phyloP scores from a whole-genome alignment of 2,113 vertebrate species.

The Ascaphus truei region DNA sequence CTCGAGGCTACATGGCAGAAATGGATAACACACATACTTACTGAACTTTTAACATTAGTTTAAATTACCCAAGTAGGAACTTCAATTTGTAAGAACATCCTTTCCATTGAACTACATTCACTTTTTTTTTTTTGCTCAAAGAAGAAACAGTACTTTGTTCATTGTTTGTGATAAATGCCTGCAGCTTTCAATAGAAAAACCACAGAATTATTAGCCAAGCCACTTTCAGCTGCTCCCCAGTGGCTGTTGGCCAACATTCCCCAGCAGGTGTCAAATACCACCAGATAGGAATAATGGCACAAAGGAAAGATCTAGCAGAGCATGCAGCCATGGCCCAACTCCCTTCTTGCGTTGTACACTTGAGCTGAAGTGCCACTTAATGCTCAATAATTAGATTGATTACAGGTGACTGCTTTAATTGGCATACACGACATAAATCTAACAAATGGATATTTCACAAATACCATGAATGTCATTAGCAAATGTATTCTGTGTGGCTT shows the following conservation, averaged over 20 bases:
- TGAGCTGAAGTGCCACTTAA: not conserved
- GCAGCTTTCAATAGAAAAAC: conserved; percentile 35
- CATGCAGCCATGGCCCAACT: fast-evolving
- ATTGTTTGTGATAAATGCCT: conserved; percentile 11
- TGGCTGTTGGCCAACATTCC: conserved; percentile 50
- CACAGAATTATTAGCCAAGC: conserved; percentile 39
- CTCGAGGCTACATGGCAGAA: conserved; percentile 10
- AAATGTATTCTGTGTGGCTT: too few relatives aligned
- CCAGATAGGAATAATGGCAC: conserved; percentile 48
- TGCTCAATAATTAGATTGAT: too few relatives aligned
- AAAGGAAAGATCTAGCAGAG: not conserved
- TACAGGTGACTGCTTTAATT: too few relatives aligned
- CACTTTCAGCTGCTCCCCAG: conserved; percentile 52
- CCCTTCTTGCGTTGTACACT: not conserved
- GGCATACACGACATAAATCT: too few relatives aligned
- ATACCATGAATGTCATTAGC: too few relatives aligned
- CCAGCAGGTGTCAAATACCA: conserved; percentile 56
- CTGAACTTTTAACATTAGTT: conserved; percentile 5
- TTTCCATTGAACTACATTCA: not conserved
- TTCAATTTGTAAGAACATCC: conserved; percentile 32
- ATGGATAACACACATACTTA: not conserved
- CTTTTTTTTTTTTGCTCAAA: not conserved
- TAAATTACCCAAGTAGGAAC: conserved; percentile 4
- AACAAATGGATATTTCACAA: too few relatives aligned
- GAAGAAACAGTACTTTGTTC: conserved; percentile 48